Evolutionary conservation across 2,113 vertebrate genomes (phyloP).

Genomic region (Hiodon alosoides): DNA sequence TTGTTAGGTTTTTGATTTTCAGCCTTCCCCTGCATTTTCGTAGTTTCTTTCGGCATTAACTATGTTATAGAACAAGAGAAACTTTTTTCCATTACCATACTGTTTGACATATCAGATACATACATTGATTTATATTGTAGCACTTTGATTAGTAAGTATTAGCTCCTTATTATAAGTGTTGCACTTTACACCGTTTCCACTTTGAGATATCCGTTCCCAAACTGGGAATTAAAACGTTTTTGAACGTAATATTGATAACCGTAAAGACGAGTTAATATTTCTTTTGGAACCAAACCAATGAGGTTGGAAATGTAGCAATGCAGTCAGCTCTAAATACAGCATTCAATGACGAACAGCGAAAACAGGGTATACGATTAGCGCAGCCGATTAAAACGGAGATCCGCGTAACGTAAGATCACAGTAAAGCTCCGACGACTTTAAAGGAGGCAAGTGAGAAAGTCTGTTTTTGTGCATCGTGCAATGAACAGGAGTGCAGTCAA

Average conservation of each 20-base stretch:
- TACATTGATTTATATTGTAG: conserved; percentile 51
- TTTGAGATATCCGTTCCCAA: not conserved
- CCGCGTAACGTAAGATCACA: too few relatives aligned
- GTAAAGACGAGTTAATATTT: too few relatives aligned
- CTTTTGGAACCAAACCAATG: too few relatives aligned
- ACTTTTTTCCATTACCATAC: conserved; percentile 10
- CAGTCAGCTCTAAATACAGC: too few relatives aligned
- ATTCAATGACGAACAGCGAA: too few relatives aligned
- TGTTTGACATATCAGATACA: conserved; percentile 9
- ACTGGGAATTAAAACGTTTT: not conserved
- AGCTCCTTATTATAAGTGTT: conserved; percentile 31
- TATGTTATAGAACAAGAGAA: conserved; percentile 18
- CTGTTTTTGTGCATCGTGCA: too few relatives aligned
- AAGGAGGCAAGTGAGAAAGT: too few relatives aligned
- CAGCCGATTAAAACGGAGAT: too few relatives aligned
- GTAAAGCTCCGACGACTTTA: too few relatives aligned
- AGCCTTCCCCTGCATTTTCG: not conserved
- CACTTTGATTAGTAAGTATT: conserved; percentile 52
- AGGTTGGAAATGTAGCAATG: too few relatives aligned
- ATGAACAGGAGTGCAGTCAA: too few relatives aligned
- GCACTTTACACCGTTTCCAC: conserved; percentile 19
- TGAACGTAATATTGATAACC: not conserved
- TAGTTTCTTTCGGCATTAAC: conserved; percentile 7
- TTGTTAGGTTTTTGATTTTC: not conserved
- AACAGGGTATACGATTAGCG: too few relatives aligned